Base-by-base conservation (phyloP, 1,140 invertebrate species). In the Callitettix versicolor region DNA sequence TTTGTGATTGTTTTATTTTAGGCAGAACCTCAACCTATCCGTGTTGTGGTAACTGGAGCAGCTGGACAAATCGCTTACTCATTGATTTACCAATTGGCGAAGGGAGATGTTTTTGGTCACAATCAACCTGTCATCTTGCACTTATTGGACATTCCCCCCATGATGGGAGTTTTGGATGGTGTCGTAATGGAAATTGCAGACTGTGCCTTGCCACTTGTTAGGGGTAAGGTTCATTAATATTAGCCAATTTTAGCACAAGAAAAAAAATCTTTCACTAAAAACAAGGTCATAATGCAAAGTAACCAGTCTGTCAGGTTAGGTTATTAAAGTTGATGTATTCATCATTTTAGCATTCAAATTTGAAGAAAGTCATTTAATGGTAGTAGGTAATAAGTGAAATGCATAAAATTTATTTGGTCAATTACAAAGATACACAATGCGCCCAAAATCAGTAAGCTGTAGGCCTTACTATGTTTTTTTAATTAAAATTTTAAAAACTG, bases 21-120 rank as follows among this genome's bases (percentile, higher is more conserved):
- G 63, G 71, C 77, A 62, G 81, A 86, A 73, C 85, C 90, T 62
- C 81, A 86, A 73, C 85, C 90, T 68, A 86, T 96, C 64, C 83
- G 84, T 74, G 94, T 99, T 59, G 84, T 98, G 44, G 86, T 99
- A 9, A 99, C 96, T 56, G 97, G 97, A 58, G 96, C 96, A 64
- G 93, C 93, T 50, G 95, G 95, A 15, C 97, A 99, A 75, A 99
- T 99, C 64, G 96, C 92, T 38, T 99, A 99, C 70, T 98, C 95
- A 1, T 73, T 99, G 22, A 69, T 98, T 0, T 94, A 92, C 65
- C 88, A 91, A 71, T 78, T 99, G 62, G 91, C 90, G 15, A 93
- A 92, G 65, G 97, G 97, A 61, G 86, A 94, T 75, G 95, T 99
- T 0, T 99, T 99, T 76, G 96, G 97, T 11, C 73, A 77, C 43